A percentile compares a stretch with the other conserved stretches of the same genome.
Conservation (phyloP, 2,797 vertebrate genomes). For the Sebastes kiyomatsui region DNA sequence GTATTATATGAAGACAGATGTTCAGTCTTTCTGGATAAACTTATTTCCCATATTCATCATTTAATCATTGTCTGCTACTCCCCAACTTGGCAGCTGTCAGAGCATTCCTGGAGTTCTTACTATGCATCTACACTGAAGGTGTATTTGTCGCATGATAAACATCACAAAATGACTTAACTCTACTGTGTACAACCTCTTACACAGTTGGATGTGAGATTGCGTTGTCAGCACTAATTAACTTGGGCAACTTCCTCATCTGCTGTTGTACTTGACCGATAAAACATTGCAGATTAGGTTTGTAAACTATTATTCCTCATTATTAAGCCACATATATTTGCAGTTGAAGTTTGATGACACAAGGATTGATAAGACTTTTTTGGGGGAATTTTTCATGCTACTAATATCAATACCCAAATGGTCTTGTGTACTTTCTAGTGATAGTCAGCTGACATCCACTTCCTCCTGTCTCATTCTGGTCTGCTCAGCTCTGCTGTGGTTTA, state of each 20-base stretch:
- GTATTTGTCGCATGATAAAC: too few relatives aligned
- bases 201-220: too few relatives aligned
- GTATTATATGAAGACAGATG: neutral
- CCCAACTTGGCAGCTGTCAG: neutral
- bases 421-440: conserved; percentile 21
- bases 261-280: neutral
- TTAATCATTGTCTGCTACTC: neutral
- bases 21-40: too few relatives aligned
- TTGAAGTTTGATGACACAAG: neutral
- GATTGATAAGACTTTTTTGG: neutral
- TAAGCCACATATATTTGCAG: neutral
- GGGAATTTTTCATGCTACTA: neutral
- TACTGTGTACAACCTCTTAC: too few relatives aligned
- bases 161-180: too few relatives aligned
- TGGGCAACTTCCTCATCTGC: too few relatives aligned
- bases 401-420: neutral
- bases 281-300: neutral
- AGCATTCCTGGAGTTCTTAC: neutral
- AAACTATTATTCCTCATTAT: neutral
- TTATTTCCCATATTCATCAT: neutral
- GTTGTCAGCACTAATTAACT: neutral
- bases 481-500: conserved; percentile 32
- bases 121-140: neutral
- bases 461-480: neutral
- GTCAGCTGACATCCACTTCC: conserved; percentile 65